Conservation (phyloP, 2,797 vertebrate genomes). For the Esox masquinongy region DNA sequence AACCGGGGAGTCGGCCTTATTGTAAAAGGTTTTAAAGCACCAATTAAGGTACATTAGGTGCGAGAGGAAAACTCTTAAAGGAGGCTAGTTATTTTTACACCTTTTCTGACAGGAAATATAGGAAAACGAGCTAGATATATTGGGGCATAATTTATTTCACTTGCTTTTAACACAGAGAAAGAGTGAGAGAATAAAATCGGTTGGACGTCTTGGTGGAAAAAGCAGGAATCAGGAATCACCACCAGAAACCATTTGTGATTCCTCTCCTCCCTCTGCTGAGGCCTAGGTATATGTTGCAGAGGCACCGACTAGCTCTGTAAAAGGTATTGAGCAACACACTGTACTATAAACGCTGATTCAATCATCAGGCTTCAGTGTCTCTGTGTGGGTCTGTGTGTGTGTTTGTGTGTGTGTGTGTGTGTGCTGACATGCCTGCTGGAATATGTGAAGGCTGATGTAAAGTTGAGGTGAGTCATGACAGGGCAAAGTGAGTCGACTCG, state of each 20-base stretch:
- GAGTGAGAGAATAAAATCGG: conserved; percentile 49
- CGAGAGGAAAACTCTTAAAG: conserved; percentile 26
- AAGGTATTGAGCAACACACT: conserved; percentile 7
- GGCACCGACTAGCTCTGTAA: conserved; percentile 36
- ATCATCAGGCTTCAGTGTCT: background rate
- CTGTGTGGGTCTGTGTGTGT: conserved; percentile 1
- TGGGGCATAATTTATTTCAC: conserved; percentile 28
- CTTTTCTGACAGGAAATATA: conserved; percentile 44
- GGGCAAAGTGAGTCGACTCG: background rate
- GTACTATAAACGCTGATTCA: background rate
- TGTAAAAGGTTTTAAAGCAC: conserved; percentile 69
- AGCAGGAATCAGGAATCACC: conserved; percentile 20
- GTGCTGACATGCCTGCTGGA: background rate
- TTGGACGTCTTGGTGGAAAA: conserved; percentile 53
- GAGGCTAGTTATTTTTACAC: conserved; percentile 57
- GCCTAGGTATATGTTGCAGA: conserved; percentile 35
- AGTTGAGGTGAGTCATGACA: too few species aligned
- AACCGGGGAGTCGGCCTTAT: conserved; percentile 65
- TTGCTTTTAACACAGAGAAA: conserved; percentile 38
- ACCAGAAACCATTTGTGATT: conserved; percentile 31
- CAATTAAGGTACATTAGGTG: conserved; percentile 63
- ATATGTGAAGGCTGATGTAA: background rate
- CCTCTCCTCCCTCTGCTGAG: conserved; percentile 12
- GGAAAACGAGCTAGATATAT: conserved; percentile 44
- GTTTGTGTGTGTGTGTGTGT: background rate